Evolutionary conservation across 2,888 invertebrate genomes (phyloP).

Genomic region (Ormyrus nitidulus): DNA sequence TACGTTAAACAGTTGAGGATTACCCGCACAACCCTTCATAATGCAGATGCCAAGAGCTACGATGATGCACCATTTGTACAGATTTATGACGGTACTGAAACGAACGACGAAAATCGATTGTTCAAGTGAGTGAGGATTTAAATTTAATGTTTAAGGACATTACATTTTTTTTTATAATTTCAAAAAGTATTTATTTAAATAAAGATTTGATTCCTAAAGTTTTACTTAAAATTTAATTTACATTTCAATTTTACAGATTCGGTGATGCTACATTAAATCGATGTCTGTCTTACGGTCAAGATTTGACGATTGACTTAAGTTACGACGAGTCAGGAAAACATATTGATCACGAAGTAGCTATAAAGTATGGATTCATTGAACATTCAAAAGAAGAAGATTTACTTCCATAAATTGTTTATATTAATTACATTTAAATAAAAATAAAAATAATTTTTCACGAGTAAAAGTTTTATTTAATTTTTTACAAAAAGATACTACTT

Average conservation of each 20-base stretch:
- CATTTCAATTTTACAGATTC: slow-evolving; percentile 7
- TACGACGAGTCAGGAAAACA: slow-evolving; percentile 24
- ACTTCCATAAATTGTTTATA: background rate
- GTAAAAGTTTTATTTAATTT: too few relatives aligned
- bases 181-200: too few relatives aligned
- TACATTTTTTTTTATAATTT: too few relatives aligned
- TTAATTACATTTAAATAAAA: too few relatives aligned
- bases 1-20: slow-evolving; percentile 34
- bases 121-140: slow-evolving; percentile 13
- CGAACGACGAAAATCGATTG: slow-evolving; percentile 13
- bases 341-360: slow-evolving; percentile 36
- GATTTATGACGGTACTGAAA: slow-evolving; percentile 20
- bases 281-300: slow-evolving; percentile 31
- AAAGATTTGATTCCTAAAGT: too few relatives aligned
- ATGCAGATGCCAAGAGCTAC: slow-evolving; percentile 2
- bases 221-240: background rate
- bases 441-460: too few relatives aligned
- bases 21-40: slow-evolving; percentile 7
- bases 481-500: too few relatives aligned
- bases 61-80: slow-evolving; percentile 37
- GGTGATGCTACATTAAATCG: slow-evolving; percentile 28
- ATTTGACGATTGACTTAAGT: slow-evolving; percentile 15
- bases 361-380: slow-evolving; percentile 40
- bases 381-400: slow-evolving; percentile 16
- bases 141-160: too few relatives aligned